phyloP scores from a whole-genome alignment of 1,140 invertebrate species.

The Lasaia peninsularis region DNA sequence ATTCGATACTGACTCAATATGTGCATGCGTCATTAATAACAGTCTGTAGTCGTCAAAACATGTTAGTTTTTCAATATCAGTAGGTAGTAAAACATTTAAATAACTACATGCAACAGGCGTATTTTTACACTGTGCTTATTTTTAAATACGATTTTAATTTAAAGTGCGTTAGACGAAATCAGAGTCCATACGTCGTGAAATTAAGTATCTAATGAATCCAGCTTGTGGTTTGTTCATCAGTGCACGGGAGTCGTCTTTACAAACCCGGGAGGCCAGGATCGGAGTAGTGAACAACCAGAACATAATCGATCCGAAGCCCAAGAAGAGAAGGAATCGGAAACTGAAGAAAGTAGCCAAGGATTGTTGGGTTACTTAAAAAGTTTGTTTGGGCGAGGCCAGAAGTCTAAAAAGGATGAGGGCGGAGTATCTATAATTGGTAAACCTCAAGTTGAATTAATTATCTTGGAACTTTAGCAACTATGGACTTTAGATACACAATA shows the following conservation, averaged over 20 bases:
- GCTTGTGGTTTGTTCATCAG: slow-evolving; percentile 71
- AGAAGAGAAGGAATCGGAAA: slow-evolving; percentile 33
- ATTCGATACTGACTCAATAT: too few species aligned
- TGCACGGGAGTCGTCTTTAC: slow-evolving; percentile 43
- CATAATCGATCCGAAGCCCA: neutral
- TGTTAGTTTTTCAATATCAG: too few species aligned
- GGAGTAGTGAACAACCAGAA: slow-evolving; percentile 19
- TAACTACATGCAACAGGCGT: too few species aligned
- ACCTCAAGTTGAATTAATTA: slow-evolving; percentile 11
- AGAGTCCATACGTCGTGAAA: slow-evolving; percentile 50
- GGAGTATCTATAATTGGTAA: slow-evolving; percentile 38
- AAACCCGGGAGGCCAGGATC: slow-evolving; percentile 21
- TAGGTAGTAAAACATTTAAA: too few species aligned
- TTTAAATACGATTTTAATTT: neutral
- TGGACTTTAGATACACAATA: neutral
- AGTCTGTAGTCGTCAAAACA: too few species aligned
- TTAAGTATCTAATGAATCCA: slow-evolving; percentile 68
- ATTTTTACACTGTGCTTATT: neutral
- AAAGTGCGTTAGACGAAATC: slow-evolving; percentile 73
- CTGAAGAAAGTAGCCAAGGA: slow-evolving; percentile 23
- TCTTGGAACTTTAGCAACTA: neutral
- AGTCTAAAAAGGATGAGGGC: slow-evolving; percentile 30
- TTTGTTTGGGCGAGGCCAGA: slow-evolving; percentile 39
- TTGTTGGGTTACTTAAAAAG: slow-evolving; percentile 48
- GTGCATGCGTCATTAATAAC: too few species aligned